Conservation (phyloP, 2,888 invertebrate genomes). For the Ormia ochracea region DNA sequence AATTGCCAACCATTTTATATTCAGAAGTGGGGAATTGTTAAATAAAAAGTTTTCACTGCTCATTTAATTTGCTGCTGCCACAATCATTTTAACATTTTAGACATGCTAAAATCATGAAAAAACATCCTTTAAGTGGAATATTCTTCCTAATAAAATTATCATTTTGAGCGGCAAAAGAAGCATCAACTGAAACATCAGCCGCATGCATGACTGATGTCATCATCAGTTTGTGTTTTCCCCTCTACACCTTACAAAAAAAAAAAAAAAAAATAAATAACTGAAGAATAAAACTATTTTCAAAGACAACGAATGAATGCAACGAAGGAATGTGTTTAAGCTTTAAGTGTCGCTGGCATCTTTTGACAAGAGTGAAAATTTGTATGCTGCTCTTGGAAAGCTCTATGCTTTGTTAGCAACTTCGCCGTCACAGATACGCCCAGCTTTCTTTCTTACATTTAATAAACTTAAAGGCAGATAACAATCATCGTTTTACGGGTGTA, state of each 20-base stretch:
- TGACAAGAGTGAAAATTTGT: constrained; percentile 19
- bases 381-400: constrained; percentile 7
- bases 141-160: constrained; percentile 29
- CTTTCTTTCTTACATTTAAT: constrained; percentile 37
- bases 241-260: not conserved
- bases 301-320: not conserved
- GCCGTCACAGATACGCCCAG: constrained; percentile 22
- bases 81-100: constrained; percentile 25
- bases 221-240: not conserved
- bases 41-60: not conserved
- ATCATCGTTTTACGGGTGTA: constrained; percentile 29
- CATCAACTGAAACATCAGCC: not conserved
- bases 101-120: constrained; percentile 30
- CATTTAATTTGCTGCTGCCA: constrained; percentile 3
- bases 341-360: constrained; percentile 33
- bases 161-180: not conserved
- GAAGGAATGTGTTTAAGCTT: constrained; percentile 9
- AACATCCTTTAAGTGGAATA: constrained; percentile 44
- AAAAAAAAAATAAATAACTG: not conserved
- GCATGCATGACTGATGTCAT: constrained; percentile 38
- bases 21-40: not conserved
- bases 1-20: constrained; percentile 14
- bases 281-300: not conserved
- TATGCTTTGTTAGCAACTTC: not conserved
- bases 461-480: constrained; percentile 22